phyloP scores from a whole-genome alignment of 2,797 vertebrate species.

The Clarias pachynema region DNA sequence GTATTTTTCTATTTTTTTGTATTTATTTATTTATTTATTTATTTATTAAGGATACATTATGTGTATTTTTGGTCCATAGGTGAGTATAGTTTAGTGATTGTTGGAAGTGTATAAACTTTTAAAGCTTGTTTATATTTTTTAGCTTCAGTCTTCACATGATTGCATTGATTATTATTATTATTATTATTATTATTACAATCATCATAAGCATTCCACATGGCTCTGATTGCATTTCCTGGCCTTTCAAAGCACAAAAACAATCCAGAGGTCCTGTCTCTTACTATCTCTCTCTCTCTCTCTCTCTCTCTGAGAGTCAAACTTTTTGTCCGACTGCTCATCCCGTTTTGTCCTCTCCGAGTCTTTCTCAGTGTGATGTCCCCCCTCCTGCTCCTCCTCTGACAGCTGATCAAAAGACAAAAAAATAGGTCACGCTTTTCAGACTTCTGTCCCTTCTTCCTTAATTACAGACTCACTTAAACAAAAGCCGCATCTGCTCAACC shows the following conservation, averaged over 20 bases:
- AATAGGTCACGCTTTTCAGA: slow-evolving; percentile 90
- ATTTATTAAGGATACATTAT: not conserved
- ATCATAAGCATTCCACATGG: not conserved
- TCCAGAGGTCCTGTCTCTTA: not conserved
- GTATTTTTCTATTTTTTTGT: too few species aligned
- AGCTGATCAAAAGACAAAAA: slow-evolving; percentile 86
- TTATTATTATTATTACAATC: not conserved
- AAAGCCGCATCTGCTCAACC: slow-evolving; percentile 90
- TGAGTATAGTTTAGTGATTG: not conserved
- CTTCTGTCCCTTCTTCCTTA: slow-evolving; percentile 83
- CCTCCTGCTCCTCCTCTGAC: slow-evolving; percentile 76
- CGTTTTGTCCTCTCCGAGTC: slow-evolving; percentile 16
- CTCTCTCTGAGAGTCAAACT: slow-evolving; percentile 22
- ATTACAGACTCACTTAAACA: slow-evolving; percentile 90
- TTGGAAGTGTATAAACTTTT: not conserved
- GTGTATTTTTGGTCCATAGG: not conserved
- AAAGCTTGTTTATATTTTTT: not conserved
- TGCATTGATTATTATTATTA: too few species aligned
- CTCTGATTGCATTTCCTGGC: not conserved
- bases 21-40: not conserved
- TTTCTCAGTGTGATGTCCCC: slow-evolving; percentile 8
- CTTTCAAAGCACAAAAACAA: not conserved
- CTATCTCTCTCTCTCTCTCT: slow-evolving; percentile 21
- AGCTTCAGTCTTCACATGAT: not conserved
- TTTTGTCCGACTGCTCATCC: slow-evolving; percentile 7